Evolutionary conservation across 2,888 invertebrate genomes (phyloP).

Genomic region (Synergus gifuensis): DNA sequence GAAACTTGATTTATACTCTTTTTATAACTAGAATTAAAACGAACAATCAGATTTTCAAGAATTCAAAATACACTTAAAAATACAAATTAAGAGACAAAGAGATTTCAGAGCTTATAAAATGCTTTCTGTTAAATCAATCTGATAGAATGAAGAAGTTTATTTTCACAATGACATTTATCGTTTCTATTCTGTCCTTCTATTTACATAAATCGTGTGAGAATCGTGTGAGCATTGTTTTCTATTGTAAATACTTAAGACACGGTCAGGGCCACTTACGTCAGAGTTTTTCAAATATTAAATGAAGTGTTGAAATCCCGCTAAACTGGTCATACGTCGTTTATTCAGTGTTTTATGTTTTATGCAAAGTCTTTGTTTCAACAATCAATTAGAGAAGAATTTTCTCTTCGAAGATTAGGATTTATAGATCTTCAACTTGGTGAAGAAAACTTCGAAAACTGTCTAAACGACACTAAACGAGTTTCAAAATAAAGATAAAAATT

Average conservation of each 20-base stretch:
- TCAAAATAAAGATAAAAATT: not conserved
- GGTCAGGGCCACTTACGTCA: conserved; percentile 37
- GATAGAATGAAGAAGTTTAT: conserved; percentile 15
- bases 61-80: not conserved
- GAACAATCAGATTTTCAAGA: not conserved
- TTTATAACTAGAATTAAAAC: not conserved
- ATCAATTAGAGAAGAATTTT: conserved; percentile 28
- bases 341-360: conserved; percentile 18
- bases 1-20: not conserved
- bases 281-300: conserved; percentile 40
- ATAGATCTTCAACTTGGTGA: not conserved
- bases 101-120: conserved; percentile 22
- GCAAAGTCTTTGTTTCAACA: conserved; percentile 31
- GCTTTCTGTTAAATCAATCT: conserved; percentile 29
- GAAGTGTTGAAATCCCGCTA: conserved; percentile 24
- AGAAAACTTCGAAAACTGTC: too few relatives aligned
- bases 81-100: not conserved
- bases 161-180: conserved; percentile 23
- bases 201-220: conserved; percentile 39
- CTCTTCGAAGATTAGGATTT: not conserved
- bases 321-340: not conserved
- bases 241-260: conserved; percentile 21
- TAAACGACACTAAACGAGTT: not conserved
- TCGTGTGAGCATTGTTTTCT: conserved; percentile 30
- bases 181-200: conserved; percentile 29